Percentiles rank a stretch among this genome's conserved stretches.
Evolutionary conservation across 1,140 invertebrate species (phyloP).

Genomic region (Coptotermes formosanus): DNA sequence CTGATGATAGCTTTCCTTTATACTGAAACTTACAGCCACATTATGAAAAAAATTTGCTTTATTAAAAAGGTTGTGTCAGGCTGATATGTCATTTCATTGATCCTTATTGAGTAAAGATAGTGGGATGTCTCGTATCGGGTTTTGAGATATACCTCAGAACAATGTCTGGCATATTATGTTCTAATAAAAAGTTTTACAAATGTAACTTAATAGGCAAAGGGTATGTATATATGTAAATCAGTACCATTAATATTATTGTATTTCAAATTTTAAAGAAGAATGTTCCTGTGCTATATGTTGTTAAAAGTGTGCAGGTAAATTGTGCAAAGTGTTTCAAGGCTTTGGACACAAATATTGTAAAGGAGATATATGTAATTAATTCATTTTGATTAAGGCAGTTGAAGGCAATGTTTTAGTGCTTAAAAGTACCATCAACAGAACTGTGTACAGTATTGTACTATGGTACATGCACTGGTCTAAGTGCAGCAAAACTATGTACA

Average conservation of each 20-base stretch:
- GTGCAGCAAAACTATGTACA: too few relatives aligned
- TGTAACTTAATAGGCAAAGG: not conserved
- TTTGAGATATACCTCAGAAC: too few relatives aligned
- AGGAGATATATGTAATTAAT: not conserved
- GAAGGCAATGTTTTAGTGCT: not conserved
- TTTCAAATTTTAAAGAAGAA: not conserved
- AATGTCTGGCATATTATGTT: too few relatives aligned
- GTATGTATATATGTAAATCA: not conserved
- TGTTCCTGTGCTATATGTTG: slow-evolving; percentile 16
- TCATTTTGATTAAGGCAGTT: not conserved
- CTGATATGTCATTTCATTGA: too few relatives aligned
- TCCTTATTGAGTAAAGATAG: too few relatives aligned
- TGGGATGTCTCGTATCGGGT: too few relatives aligned
- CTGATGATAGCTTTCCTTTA: too few relatives aligned
- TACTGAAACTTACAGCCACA: too few relatives aligned
- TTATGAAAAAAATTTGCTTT: too few relatives aligned
- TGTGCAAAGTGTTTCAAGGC: not conserved
- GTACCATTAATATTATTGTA: not conserved
- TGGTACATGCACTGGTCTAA: too few relatives aligned
- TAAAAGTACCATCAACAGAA: not conserved
- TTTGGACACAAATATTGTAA: not conserved
- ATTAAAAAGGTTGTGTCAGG: too few relatives aligned
- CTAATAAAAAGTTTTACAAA: not conserved
- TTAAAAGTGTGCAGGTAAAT: not conserved
- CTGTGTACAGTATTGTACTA: not conserved